These are phyloP conservation scores for Artibeus lituratus DNA, from an alignment of 2,797 vertebrate species.

Conservation along the genomic window DNA sequence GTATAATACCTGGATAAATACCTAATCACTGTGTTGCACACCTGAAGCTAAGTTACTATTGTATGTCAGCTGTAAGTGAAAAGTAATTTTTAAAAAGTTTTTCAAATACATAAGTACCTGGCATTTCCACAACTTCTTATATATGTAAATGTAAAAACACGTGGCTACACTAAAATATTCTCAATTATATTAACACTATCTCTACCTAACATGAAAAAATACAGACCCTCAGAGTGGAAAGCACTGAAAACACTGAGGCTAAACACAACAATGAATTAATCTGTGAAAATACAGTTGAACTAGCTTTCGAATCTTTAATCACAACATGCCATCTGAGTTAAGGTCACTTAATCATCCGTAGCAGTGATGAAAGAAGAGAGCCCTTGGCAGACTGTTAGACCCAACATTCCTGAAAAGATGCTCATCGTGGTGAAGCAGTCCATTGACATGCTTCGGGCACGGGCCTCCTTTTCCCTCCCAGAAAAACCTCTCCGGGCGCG, in stretches of 20 bases:
- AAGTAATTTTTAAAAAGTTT: background rate
- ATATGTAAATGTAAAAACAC: background rate
- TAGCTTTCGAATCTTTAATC: background rate
- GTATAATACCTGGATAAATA: background rate
- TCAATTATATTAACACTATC: background rate
- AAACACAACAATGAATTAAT: background rate
- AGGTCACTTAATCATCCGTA: background rate
- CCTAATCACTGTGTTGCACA: background rate
- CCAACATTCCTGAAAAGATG: background rate
- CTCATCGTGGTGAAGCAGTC: background rate
- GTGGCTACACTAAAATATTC: background rate
- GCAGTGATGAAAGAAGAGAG: background rate
- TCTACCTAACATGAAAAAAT: background rate
- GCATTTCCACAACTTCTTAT: background rate
- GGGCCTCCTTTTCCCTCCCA: conserved; percentile 36
- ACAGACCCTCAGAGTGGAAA: background rate
- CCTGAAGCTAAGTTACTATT: background rate
- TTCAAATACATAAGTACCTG: background rate
- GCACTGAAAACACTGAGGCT: background rate
- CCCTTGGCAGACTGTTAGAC: background rate
- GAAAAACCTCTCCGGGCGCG: background rate
- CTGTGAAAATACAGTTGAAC: background rate
- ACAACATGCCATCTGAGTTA: background rate
- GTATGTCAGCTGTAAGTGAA: background rate
- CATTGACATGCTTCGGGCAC: background rate